These are phyloP conservation scores for Caenorhabditis latens DNA, from an alignment of 1,140 invertebrate genomes.

Conservation along the genomic window DNA sequence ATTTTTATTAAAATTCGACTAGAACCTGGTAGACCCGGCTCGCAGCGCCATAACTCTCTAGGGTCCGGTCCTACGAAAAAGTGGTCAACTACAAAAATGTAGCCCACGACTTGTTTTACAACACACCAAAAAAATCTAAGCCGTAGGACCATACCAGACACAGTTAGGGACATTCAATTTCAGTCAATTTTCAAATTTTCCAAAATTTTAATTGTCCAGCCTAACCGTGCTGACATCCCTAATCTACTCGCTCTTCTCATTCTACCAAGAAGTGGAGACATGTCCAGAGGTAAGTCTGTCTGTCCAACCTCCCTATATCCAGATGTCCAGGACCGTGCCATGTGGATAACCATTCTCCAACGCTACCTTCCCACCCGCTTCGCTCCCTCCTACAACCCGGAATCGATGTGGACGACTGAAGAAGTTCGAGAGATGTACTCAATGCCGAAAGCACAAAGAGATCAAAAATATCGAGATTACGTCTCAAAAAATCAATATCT, in stretches of 20 bases:
- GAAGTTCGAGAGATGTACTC: not conserved
- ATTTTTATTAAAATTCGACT: too few relatives aligned
- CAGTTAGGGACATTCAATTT: too few relatives aligned
- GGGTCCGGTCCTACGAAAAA: too few relatives aligned
- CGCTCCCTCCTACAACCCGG: not conserved
- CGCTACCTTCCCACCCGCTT: not conserved
- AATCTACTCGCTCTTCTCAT: not conserved
- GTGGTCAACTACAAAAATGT: too few relatives aligned
- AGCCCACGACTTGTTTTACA: too few relatives aligned
- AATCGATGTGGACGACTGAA: not conserved
- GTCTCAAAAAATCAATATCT: not conserved
- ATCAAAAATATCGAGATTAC: not conserved
- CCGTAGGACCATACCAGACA: too few relatives aligned
- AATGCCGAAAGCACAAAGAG: not conserved
- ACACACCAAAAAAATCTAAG: too few relatives aligned
- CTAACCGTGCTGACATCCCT: not conserved
- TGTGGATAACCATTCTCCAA: constrained; percentile 10
- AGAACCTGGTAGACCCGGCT: too few relatives aligned
- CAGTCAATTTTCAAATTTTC: too few relatives aligned
- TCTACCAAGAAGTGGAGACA: not conserved
- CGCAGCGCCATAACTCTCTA: too few relatives aligned
- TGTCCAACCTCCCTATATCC: not conserved
- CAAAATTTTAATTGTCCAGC: too few relatives aligned
- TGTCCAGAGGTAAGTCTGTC: not conserved
- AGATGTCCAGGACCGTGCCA: not conserved